phyloP scores from a whole-genome alignment of 1,140 invertebrate species.

The Argopecten irradians region DNA sequence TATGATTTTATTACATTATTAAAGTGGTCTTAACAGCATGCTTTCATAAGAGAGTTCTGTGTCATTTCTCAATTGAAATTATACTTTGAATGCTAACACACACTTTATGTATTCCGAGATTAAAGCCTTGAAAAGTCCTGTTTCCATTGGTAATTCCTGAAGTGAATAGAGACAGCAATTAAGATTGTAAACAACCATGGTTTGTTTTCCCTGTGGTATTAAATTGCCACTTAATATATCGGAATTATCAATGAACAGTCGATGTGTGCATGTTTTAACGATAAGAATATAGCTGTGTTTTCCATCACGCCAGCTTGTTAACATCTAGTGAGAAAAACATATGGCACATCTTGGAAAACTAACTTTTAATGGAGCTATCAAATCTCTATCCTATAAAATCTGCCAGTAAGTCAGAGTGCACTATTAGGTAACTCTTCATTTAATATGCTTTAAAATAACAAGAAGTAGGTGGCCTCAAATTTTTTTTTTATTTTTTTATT shows the following conservation, averaged over 20 bases:
- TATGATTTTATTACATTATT: too few relatives aligned
- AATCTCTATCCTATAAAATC: too few relatives aligned
- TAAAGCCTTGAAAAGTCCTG: not conserved
- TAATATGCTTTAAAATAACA: too few relatives aligned
- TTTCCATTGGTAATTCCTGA: not conserved
- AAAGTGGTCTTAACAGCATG: too few relatives aligned
- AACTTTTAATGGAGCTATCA: not conserved
- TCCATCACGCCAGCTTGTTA: slow-evolving; percentile 7
- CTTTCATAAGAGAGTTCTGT: too few relatives aligned
- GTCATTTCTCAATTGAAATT: too few relatives aligned
- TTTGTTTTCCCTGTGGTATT: not conserved
- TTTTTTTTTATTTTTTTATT: too few relatives aligned
- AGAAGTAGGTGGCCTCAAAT: too few relatives aligned
- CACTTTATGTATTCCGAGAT: too few relatives aligned
- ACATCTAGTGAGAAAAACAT: not conserved
- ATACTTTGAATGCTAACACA: too few relatives aligned
- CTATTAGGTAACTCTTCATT: too few relatives aligned
- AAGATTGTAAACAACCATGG: not conserved
- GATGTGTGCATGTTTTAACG: not conserved
- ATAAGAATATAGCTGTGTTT: not conserved
- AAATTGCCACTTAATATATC: not conserved
- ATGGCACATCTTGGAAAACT: not conserved
- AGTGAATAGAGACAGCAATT: not conserved
- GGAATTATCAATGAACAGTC: not conserved
- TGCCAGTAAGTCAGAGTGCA: too few relatives aligned